Percentiles rank a stretch among this genome's conserved stretches.
Conservation (phyloP, 2,888 invertebrate species). For the Metallyticus violacea region DNA sequence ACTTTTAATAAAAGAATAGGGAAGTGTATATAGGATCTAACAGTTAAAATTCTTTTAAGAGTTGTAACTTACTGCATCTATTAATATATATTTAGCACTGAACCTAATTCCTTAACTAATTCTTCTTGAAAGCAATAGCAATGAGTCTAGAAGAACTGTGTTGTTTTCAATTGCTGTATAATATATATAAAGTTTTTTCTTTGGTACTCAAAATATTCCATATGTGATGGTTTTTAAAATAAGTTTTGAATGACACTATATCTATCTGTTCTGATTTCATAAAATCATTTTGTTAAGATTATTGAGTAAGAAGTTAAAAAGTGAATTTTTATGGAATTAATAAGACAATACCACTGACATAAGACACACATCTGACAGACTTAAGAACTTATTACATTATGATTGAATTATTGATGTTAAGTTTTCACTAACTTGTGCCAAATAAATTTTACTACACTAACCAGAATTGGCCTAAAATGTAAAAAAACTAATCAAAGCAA, state of each 20-base stretch:
- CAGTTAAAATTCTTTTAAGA: not conserved
- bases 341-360: not conserved
- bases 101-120: not conserved
- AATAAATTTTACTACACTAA: not conserved
- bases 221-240: not conserved
- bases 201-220: not conserved
- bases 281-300: not conserved
- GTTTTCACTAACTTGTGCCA: not conserved
- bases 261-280: not conserved
- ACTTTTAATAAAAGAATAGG: not conserved
- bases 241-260: not conserved
- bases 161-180: not conserved
- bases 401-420: not conserved
- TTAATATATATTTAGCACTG: not conserved
- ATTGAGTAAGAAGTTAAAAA: not conserved
- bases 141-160: not conserved
- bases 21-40: not conserved
- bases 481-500: not conserved
- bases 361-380: not conserved
- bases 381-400: not conserved
- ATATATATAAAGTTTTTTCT: not conserved
- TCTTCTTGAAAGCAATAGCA: not conserved
- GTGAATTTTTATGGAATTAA: not conserved
- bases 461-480: constrained; percentile 6
- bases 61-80: not conserved